These are phyloP conservation scores for Magallana nippona DNA, from an alignment of 2,888 invertebrate species.

Conservation along the genomic window DNA sequence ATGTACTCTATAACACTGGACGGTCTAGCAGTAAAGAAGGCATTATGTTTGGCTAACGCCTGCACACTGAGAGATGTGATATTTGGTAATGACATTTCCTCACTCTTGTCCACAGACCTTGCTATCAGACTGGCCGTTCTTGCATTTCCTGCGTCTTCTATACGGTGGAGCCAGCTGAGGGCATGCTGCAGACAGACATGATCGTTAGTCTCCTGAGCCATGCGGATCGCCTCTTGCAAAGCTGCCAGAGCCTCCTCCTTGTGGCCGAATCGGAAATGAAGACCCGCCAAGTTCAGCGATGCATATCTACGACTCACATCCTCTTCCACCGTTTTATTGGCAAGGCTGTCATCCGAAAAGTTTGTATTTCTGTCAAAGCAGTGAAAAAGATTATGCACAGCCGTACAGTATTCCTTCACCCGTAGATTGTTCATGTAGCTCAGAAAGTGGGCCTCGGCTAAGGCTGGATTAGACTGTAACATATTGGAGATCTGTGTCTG, in stretches of 20 bases:
- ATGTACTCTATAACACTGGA: conserved; percentile 85
- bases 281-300: conserved; percentile 92
- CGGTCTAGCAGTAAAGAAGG: conserved; percentile 86
- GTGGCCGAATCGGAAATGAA: conserved; percentile 92
- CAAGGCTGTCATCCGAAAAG: conserved; percentile 61
- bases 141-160: conserved; percentile 73
- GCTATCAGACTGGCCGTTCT: conserved; percentile 82
- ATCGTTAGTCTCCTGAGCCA: conserved; percentile 93
- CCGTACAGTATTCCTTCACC: conserved; percentile 92
- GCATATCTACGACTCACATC: conserved; percentile 87
- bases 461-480: conserved; percentile 88
- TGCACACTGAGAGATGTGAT: conserved; percentile 88
- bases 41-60: conserved; percentile 89
- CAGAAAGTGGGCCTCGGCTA: conserved; percentile 92
- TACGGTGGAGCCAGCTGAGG: conserved; percentile 87
- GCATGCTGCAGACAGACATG: conserved; percentile 91
- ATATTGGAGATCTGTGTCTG: conserved; percentile 88
- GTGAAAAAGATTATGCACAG: conserved; percentile 89
- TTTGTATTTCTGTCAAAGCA: conserved; percentile 86
- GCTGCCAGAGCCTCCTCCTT: conserved; percentile 89
- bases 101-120: conserved; percentile 86
- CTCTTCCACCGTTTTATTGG: conserved; percentile 65
- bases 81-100: conserved; percentile 85
- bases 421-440: conserved; percentile 94
- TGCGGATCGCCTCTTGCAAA: conserved; percentile 91